A percentile compares a stretch with the other conserved stretches of the same genome.
phyloP scores from a whole-genome alignment of 2,113 vertebrate species.

The Speoplatyrhinus poulsoni region DNA sequence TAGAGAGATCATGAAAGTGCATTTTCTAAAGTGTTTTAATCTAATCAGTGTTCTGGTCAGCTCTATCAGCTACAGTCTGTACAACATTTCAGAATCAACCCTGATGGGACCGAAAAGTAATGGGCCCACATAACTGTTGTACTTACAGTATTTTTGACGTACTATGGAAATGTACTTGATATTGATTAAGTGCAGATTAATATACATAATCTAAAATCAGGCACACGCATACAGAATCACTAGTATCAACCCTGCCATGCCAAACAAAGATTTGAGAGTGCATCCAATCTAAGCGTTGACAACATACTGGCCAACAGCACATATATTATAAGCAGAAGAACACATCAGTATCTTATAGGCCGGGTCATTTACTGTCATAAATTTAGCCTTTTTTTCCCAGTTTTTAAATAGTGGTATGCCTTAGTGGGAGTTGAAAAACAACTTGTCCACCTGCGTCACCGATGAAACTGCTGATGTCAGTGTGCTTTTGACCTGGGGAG shows the following conservation, averaged over 20 bases:
- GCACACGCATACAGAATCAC: too few species aligned
- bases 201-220: background rate
- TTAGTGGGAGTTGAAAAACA: constrained; percentile 51
- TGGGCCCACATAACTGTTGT: too few species aligned
- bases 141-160: too few species aligned
- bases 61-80: too few species aligned
- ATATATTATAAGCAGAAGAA: constrained; percentile 11
- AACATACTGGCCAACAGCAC: background rate
- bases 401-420: constrained; percentile 18
- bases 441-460: constrained; percentile 48
- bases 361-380: constrained; percentile 29
- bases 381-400: constrained; percentile 31
- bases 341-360: constrained; percentile 30
- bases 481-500: constrained; percentile 33
- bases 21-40: too few species aligned
- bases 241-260: background rate
- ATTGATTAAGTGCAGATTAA: background rate
- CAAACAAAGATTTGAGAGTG: background rate
- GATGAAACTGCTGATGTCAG: constrained; percentile 51
- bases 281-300: background rate
- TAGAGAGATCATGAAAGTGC: too few species aligned
- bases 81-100: too few species aligned
- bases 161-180: background rate
- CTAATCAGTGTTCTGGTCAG: too few species aligned
- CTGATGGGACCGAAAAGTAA: too few species aligned